phyloP scores from a whole-genome alignment of 2,888 invertebrate genomes.

The Eristalis arbustorum region DNA sequence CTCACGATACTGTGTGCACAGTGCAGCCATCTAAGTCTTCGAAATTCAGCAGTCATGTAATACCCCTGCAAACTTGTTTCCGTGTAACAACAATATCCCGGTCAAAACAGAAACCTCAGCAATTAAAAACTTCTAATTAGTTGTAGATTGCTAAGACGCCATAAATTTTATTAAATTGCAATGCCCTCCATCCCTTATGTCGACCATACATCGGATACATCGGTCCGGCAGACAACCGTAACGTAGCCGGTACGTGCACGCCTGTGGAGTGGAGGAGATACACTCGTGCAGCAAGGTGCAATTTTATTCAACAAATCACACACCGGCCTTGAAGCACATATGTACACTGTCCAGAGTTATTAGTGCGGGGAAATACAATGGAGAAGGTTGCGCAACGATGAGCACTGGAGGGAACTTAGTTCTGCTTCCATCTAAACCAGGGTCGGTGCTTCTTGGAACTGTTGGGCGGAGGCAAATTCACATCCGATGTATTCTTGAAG shows the following conservation, averaged over 20 bases:
- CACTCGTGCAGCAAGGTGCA: neutral
- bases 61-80: neutral
- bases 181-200: conserved; percentile 7
- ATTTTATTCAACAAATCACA: conserved; percentile 19
- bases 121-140: conserved; percentile 72
- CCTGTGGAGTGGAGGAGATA: neutral
- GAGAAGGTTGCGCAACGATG: neutral
- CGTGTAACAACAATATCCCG: neutral
- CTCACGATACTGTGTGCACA: neutral
- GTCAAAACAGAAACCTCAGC: conserved; percentile 58
- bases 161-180: conserved; percentile 69
- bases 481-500: neutral
- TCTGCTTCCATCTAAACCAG: neutral
- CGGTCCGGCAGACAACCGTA: neutral
- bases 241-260: neutral
- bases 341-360: neutral
- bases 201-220: neutral
- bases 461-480: neutral
- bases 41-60: neutral
- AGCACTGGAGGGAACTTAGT: neutral
- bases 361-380: neutral
- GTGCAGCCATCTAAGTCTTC: neutral
- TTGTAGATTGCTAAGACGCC: conserved; percentile 71
- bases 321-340: conserved; percentile 5
- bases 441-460: neutral